Evolutionary conservation across 2,113 vertebrate genomes (phyloP), one percentile per base, ranked within the genome.

Genomic region (Tympanuchus pallidicinctus): DNA sequence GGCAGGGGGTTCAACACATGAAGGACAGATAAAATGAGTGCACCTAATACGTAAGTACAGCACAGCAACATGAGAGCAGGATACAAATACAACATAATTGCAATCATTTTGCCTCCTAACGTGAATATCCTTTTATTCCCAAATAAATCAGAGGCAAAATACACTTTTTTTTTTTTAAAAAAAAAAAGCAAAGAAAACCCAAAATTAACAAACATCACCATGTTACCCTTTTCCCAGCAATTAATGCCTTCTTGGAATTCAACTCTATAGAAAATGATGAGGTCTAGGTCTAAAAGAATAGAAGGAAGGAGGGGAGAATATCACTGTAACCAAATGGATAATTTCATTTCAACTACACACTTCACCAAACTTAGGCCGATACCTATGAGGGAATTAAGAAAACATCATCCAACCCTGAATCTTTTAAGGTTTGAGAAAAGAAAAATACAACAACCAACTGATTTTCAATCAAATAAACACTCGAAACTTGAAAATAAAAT

Each of bases 1-100:
- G 85, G 76, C 76, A 50, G 48, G 82, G 50, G 32, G 40, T 43
- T 84, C 73, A 88, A 94, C 77, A 92, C 59, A 91, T 25, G 86
- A 86, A 88, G 45, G 57, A 92, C 88, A 93, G 77, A 80, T 74
- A 93, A 82, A 91, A 95, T 82, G 88, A 91, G 66, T 71, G 87
- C 67, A 75, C 56, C 70, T 93, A 75, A 77, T 90, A 83, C 1
- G 0, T 42, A 94, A 92, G 69, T 86, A 93, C 79, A 94, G 73
- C 60, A 94, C 59, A 84, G n/a, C 54, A 88, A 93, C 61, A 78
- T 3, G 1, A 7, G 6, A 75, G 75, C 57, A 89, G 50, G 45
- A 94, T 65, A 89, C 50, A 71, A 66, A 82, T 59, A 82, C 10
- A 47, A 76, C 47, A 89, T 76, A 47, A 8, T 8, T 57, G 48